These are phyloP conservation scores for Glossosoma conforme DNA, from an alignment of 1,140 invertebrate genomes.

Conservation along the genomic window DNA sequence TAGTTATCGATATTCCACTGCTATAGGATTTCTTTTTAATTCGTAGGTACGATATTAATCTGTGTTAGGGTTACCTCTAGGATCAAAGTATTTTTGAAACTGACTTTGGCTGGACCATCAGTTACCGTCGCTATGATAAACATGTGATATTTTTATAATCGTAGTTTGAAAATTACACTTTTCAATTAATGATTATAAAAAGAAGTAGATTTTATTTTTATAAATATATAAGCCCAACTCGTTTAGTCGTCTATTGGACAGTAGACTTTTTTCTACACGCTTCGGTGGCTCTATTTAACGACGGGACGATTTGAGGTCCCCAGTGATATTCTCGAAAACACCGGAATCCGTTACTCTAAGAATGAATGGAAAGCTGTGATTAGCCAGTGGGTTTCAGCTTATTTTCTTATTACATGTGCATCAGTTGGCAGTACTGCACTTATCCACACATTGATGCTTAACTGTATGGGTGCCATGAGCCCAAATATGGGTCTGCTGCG, in stretches of 20 bases:
- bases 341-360: neutral
- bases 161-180: constrained; percentile 29
- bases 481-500: no score
- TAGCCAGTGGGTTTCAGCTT: no score
- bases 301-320: neutral
- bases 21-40: constrained; percentile 19
- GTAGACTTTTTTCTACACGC: neutral
- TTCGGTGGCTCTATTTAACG: neutral
- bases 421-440: no score
- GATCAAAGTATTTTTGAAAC: constrained; percentile 32
- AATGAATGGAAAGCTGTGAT: neutral
- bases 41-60: constrained; percentile 22
- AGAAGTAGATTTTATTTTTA: constrained; percentile 31
- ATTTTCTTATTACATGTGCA: no score
- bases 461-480: no score
- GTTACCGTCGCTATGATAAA: constrained; percentile 31
- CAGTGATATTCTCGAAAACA: neutral
- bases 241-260: constrained; percentile 4
- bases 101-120: constrained; percentile 32
- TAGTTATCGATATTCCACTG: constrained; percentile 29
- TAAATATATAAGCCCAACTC: constrained; percentile 28
- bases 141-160: constrained; percentile 34
- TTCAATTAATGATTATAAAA: constrained; percentile 31
- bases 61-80: constrained; percentile 29
- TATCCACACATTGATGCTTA: no score